A percentile compares a stretch with the other conserved stretches of the same genome.
phyloP scores from a whole-genome alignment of 2,797 vertebrate genomes.

The Poecilia picta region DNA sequence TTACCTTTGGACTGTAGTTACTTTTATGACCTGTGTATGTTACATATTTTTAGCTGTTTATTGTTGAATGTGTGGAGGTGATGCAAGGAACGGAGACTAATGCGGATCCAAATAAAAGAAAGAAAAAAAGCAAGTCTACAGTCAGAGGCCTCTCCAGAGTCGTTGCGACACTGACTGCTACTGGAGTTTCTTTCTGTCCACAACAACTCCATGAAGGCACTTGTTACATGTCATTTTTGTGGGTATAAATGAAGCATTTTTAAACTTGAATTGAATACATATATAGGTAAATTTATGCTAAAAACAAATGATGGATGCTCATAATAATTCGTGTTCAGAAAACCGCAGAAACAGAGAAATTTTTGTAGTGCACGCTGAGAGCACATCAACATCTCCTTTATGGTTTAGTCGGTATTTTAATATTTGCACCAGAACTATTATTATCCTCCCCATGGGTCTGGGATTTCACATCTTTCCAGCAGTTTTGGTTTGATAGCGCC shows the following conservation, averaged over 20 bases:
- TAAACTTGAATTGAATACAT: not conserved
- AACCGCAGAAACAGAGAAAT: not conserved
- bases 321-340: not conserved
- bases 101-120: too few species aligned
- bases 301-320: not conserved
- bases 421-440: not conserved
- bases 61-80: too few species aligned
- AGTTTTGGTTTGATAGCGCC: not conserved
- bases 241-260: too few species aligned
- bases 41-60: too few species aligned
- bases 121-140: not conserved
- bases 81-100: too few species aligned
- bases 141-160: not conserved
- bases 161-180: not conserved
- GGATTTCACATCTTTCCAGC: not conserved
- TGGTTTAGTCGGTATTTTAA: not conserved
- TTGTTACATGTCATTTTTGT: too few species aligned
- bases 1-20: too few species aligned
- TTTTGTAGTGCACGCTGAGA: not conserved
- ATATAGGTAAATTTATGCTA: not conserved
- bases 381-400: not conserved
- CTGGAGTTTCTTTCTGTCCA: not conserved
- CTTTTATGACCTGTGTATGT: too few species aligned
- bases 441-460: not conserved
- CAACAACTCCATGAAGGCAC: too few species aligned